phyloP scores from a whole-genome alignment of 2,888 invertebrate species.

The Drosophila fulvimacula region DNA sequence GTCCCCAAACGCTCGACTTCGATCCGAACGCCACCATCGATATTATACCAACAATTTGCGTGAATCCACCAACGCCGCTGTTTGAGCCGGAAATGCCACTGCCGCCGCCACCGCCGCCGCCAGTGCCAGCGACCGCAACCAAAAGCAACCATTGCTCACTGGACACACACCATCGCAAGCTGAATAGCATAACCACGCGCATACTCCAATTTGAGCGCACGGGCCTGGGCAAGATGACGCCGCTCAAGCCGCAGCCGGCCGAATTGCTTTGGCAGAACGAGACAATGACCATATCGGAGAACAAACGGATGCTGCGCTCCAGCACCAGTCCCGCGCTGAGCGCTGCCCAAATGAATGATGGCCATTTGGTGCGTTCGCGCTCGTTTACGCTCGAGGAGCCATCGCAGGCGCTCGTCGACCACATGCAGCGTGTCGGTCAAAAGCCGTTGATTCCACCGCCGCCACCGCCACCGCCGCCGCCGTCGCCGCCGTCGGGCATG shows the following conservation, averaged over 20 bases:
- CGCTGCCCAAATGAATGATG: slow-evolving; percentile 12
- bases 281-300: neutral
- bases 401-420: slow-evolving; percentile 88
- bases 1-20: slow-evolving; percentile 49
- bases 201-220: slow-evolving; percentile 52
- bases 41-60: slow-evolving; percentile 75
- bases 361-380: slow-evolving; percentile 87
- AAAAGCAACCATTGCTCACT: slow-evolving; percentile 1
- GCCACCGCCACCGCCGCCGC: neutral
- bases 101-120: neutral
- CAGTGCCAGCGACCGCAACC: neutral
- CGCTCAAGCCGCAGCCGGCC: neutral
- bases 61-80: slow-evolving; percentile 81
- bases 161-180: slow-evolving; percentile 23
- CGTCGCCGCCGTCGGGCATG: no score
- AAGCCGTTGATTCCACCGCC: neutral
- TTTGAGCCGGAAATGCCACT: neutral
- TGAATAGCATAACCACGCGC: slow-evolving; percentile 47
- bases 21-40: slow-evolving; percentile 22
- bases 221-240: neutral
- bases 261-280: slow-evolving; percentile 36
- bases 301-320: slow-evolving; percentile 69
- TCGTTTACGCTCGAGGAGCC: slow-evolving; percentile 92
- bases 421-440: slow-evolving; percentile 66
- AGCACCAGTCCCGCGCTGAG: slow-evolving; percentile 78